Base-by-base conservation (phyloP, 2,113 vertebrate genomes). In the Lamprotornis superbus region DNA sequence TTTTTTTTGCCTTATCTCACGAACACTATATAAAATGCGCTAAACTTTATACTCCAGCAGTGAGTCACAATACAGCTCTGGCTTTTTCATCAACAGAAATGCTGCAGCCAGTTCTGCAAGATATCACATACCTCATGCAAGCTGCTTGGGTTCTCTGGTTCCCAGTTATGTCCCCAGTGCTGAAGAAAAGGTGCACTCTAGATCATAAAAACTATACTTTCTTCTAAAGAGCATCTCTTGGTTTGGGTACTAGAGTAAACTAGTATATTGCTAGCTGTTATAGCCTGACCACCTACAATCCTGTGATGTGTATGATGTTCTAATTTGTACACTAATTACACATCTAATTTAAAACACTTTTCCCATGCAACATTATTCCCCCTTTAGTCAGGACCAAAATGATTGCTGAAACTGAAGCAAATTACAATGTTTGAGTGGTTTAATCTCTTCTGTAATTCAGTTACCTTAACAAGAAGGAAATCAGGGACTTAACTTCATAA, bases 151-250 rank as follows among this genome's bases (percentile, higher is more conserved):
- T 69, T 80, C 42, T 42, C 55, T 78, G 49, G 4, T 59, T 89
- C 50, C 44, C 74, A 33, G 39, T 60, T 53, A 40, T 22, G 55
- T 68, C 22, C 15, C 27, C 44, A 59, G 20, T 50, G 49, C 14
- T 79, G 55, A 13, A 35, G 17, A 63, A 91, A 61, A 63, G 2
- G 2, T 4, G 0, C n/a, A 37, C 42, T 93, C 37, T 37, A 70
- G 27, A 52, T 50, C 37, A 49, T 24, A 49, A 85, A 83, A 25
- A 63, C 31, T 37, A n/a, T 19, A n/a, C 16, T 67, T 49, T 56
- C 67, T 97, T 96, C 87, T 93, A 37, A 94, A 95, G 55, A 90
- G 44, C 63, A 40, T 57, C 53, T 87, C 56, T 91, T 67, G 59
- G 79, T 73, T 57, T 68, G 35, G 63, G 22, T 59, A 64, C 60